These are phyloP conservation scores for Diarsia dahlii DNA, from an alignment of 2,888 invertebrate species.

Conservation along the genomic window DNA sequence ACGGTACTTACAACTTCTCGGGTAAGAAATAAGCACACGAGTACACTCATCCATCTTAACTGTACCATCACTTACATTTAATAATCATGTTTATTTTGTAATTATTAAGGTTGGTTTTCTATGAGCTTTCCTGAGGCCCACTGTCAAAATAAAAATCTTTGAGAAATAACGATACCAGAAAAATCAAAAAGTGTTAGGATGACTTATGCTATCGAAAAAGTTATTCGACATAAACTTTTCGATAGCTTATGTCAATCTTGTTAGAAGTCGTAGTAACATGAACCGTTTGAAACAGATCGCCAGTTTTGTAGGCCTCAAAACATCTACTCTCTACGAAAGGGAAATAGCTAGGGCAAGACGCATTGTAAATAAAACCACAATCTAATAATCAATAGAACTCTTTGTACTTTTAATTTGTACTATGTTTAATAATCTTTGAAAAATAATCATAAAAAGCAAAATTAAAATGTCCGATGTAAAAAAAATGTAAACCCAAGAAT, in stretches of 20 bases:
- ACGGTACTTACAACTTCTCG: background rate
- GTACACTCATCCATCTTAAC: background rate
- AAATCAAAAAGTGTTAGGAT: background rate
- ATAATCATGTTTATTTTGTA: slow-evolving; percentile 18
- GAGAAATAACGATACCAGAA: no score
- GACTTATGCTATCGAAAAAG: background rate
- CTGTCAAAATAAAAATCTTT: no score
- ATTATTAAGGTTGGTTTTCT: slow-evolving; percentile 4
- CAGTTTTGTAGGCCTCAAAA: background rate
- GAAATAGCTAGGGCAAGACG: slow-evolving; percentile 17
- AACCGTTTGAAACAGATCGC: background rate
- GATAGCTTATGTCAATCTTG: background rate
- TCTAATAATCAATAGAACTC: no score
- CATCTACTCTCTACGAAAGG: slow-evolving; percentile 20
- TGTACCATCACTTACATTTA: background rate
- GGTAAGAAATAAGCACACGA: slow-evolving; percentile 1
- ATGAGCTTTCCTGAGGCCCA: no score
- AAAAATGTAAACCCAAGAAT: no score
- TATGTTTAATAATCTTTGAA: no score
- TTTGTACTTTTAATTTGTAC: no score
- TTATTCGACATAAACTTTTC: no score
- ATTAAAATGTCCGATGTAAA: no score
- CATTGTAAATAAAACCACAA: no score
- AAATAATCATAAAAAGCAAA: no score
- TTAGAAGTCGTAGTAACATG: background rate